Evolutionary conservation across 2,888 invertebrate species (phyloP), one percentile per base, ranked within the genome.

Genomic region (Xestia c-nigrum): DNA sequence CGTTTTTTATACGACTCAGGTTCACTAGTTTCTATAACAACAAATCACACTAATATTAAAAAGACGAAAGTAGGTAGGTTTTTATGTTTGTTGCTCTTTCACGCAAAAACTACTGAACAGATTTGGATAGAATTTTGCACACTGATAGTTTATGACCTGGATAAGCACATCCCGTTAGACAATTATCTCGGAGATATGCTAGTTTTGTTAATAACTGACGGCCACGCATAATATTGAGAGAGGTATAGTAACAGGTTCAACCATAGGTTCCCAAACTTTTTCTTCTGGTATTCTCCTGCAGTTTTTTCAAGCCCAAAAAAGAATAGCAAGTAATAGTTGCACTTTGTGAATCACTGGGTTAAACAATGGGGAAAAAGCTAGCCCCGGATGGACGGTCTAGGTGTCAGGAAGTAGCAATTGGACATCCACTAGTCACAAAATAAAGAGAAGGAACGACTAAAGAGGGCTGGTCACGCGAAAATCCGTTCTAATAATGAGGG

Each of bases 11-110:
- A 2, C 87, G 80, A n/a, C 88, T 89, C 1, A 80, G 74, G 59
- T 77, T 81, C 1, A 94, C 68, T 5, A 91, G 85, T 61, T 89
- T 88, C 94, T 94, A 74, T n/a, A 89, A 89, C 5, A 40, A 47
- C 6, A 12, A 55, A n/a, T 31, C 31, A 31, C 31, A 31, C 31
- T 31, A 2, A 31, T 31, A 31, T 2, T n/a, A 31, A 31, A 31
- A 31, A 31, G 31, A 31, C 31, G 3, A 31, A 31, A 31, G 31
- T 31, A 31, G 3, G 31, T 31, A 31, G 31, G 31, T 31, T n/a
- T n/a, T n/a, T n/a, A n/a, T n/a, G n/a, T n/a, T 31, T 31, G 31
- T 31, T 31, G 3, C 31, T 31, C 31, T 31, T 31, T 2, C 31
- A 31, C 31, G 31, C 31, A 31, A 31, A 31, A 31, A 31, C 31